Evolutionary conservation across 2,797 vertebrate species (phyloP).

Genomic region (Basileuterus tristriatus): DNA sequence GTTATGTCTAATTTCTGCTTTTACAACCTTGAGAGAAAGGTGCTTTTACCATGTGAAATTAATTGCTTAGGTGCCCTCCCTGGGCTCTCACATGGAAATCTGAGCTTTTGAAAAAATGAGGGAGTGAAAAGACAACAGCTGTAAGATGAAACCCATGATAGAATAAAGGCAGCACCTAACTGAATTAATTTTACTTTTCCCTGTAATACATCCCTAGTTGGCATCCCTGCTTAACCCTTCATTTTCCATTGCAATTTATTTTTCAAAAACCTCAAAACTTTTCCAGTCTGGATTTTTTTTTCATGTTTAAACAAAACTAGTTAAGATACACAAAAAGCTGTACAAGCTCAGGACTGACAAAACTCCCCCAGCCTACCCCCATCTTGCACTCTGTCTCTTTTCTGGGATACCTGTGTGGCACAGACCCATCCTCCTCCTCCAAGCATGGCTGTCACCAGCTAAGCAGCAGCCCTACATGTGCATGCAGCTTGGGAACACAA

Average conservation of each 20-base stretch:
- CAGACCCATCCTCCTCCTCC: not conserved
- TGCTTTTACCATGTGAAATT: slow-evolving; percentile 7
- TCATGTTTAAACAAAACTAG: not conserved
- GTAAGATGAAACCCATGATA: not conserved
- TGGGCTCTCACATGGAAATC: not conserved
- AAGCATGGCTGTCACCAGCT: not conserved
- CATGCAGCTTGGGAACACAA: not conserved
- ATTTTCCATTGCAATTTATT: not conserved
- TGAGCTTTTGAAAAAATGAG: not conserved
- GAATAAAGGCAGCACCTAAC: not conserved
- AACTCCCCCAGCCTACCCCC: not conserved
- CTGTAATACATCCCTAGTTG: not conserved
- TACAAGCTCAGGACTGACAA: not conserved
- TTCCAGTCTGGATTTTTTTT: not conserved
- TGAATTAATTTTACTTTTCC: not conserved
- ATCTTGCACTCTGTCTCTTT: not conserved
- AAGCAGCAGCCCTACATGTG: not conserved
- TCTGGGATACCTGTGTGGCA: not conserved
- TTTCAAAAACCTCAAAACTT: accelerated
- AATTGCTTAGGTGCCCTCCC: slow-evolving; percentile 19
- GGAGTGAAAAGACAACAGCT: slow-evolving; percentile 17
- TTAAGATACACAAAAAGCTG: not conserved
- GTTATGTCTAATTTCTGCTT: slow-evolving; percentile 22
- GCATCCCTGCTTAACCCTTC: not conserved
- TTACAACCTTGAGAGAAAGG: slow-evolving; percentile 17